Conservation (phyloP, 64 coral and sea anemone species). For the Porites australiensis region DNA sequence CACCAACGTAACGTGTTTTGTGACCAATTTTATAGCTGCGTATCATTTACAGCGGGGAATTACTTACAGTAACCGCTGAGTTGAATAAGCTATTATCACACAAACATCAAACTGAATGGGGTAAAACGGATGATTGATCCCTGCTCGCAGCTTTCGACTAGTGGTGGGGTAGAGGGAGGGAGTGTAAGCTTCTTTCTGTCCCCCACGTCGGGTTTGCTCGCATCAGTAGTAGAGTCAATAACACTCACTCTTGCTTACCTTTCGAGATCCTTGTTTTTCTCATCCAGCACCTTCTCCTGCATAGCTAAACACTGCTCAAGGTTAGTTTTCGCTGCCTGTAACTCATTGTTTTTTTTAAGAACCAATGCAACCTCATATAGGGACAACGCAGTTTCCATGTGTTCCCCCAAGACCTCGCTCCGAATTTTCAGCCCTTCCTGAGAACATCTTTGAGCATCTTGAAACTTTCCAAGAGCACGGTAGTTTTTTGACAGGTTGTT, state of each 20-base stretch:
- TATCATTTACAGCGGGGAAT: no score
- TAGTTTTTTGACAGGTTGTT: slow-evolving; percentile 56
- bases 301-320: neutral
- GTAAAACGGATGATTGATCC: no score
- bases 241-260: neutral
- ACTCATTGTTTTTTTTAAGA: neutral
- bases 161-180: no score
- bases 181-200: no score
- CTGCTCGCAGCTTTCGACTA: no score
- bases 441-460: neutral
- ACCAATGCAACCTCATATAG: slow-evolving; percentile 37
- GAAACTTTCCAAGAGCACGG: neutral
- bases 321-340: neutral
- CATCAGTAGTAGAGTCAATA: no score
- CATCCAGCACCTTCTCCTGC: neutral
- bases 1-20: no score
- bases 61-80: no score
- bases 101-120: no score
- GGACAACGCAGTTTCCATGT: slow-evolving; percentile 41
- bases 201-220: no score
- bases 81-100: no score
- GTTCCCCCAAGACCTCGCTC: slow-evolving; percentile 15
- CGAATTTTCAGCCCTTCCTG: slow-evolving; percentile 17
- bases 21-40: no score
- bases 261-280: neutral